Base-by-base conservation (phyloP, 2,888 invertebrate genomes). In the Tachystola acroxantha region DNA sequence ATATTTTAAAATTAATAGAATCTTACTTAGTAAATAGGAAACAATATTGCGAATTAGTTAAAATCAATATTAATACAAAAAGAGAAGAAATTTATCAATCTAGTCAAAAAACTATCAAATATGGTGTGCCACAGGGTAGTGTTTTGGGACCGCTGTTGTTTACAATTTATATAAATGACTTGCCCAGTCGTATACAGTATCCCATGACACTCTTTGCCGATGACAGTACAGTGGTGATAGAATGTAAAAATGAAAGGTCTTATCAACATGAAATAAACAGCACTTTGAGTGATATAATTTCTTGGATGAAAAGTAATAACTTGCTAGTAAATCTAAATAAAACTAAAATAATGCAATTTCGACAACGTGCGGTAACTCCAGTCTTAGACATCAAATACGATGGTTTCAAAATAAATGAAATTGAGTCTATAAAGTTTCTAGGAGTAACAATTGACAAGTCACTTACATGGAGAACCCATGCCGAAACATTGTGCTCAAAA, bases 231-330 rank as follows among this genome's bases (percentile, higher is more conserved):
- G 7, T 27, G 3, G 27, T 14, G 5, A 30, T 30, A n/a, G n/a
- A 24, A 24, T 6, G 24, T n/a, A 6, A n/a, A n/a, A n/a, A 24
- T 4, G 14, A 10, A 4, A n/a, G n/a, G 14, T 3, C 5, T 10
- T 24, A 10, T 33, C 9, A 24, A n/a, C 9, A n/a, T 3, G 24
- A 24, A n/a, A 24, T 24, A 6, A 24, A 24, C n/a, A n/a, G 3
- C 19, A 33, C 7, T 29, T 9, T 36, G 2, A 7, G 12, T 11
- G 11, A 16, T 10, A 34, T 32, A 24, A 40, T 42, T 2, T 20
- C 25, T 10, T 42, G 41, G 41, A 12, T 45, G 13, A 31, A 32
- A 10, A 6, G 12, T 10, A 45, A 42, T 38, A 38, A 45, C 13
- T 13, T 45, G 6, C 9, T 24, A 32, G 32, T 40, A 13, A 45